Conservation (phyloP, 2,888 invertebrate genomes). For the Hydropsyche betteni region DNA sequence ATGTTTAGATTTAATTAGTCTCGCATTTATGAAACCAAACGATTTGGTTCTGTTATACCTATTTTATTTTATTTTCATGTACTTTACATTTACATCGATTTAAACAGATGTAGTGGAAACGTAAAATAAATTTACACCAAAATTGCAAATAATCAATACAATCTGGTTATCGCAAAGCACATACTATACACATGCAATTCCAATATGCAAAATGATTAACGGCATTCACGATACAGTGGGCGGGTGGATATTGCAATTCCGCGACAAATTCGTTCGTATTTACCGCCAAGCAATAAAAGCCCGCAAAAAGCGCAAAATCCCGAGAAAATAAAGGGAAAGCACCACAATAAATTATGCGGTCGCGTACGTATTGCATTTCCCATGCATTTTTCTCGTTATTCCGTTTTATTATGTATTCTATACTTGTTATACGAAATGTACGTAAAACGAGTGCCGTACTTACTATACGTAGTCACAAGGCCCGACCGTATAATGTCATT, state of each 20-base stretch:
- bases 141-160: too few relatives aligned
- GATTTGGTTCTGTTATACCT: too few relatives aligned
- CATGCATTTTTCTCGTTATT: slow-evolving; percentile 44
- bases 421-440: neutral
- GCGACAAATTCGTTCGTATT: slow-evolving; percentile 24
- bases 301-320: slow-evolving; percentile 4
- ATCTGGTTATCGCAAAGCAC: too few relatives aligned
- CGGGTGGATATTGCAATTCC: neutral
- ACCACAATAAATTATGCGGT: slow-evolving; percentile 39
- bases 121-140: too few relatives aligned
- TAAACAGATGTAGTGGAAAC: too few relatives aligned
- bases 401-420: neutral
- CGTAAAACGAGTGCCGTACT: too few relatives aligned
- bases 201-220: slow-evolving; percentile 13
- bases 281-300: slow-evolving; percentile 11
- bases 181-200: neutral
- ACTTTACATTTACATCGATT: too few relatives aligned
- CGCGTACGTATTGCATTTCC: slow-evolving; percentile 42
- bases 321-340: slow-evolving; percentile 9
- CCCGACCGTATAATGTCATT: slow-evolving; percentile 39
- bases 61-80: too few relatives aligned
- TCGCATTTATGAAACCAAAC: too few relatives aligned
- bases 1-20: too few relatives aligned
- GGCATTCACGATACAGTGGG: neutral
- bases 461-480: neutral